These are phyloP conservation scores for Aproaerema taeniolella DNA, from an alignment of 2,888 invertebrate genomes.

Conservation along the genomic window DNA sequence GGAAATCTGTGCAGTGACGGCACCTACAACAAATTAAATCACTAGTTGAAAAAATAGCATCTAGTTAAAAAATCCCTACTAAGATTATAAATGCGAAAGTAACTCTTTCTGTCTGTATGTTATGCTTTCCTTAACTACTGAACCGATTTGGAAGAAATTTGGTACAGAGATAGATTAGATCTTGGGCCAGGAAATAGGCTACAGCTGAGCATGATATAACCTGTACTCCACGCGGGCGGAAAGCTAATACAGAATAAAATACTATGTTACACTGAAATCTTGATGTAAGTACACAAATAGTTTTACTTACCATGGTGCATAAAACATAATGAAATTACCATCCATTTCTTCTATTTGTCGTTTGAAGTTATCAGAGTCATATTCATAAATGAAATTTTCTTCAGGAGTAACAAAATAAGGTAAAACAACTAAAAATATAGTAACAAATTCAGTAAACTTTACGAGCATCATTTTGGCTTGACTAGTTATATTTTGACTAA, in stretches of 20 bases:
- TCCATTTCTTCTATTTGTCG: slow-evolving; percentile 78
- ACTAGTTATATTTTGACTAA: slow-evolving; percentile 8
- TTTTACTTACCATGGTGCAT: slow-evolving; percentile 87
- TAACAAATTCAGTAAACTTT: slow-evolving; percentile 17
- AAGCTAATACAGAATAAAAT: too few species aligned
- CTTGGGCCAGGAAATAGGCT: too few species aligned
- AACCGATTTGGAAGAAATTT: too few species aligned
- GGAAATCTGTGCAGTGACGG: slow-evolving; percentile 87
- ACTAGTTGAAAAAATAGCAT: slow-evolving; percentile 8
- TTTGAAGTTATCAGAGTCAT: slow-evolving; percentile 80
- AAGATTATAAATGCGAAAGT: too few species aligned
- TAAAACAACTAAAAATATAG: slow-evolving; percentile 47
- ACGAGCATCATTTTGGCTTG: slow-evolving; percentile 30
- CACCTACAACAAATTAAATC: slow-evolving; percentile 86
- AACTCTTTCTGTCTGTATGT: too few species aligned
- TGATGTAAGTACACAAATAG: too few species aligned
- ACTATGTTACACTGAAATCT: too few species aligned
- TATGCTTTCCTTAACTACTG: too few species aligned
- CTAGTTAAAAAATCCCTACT: too few species aligned
- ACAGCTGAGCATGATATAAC: too few species aligned
- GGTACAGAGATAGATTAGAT: too few species aligned
- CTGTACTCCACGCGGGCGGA: too few species aligned
- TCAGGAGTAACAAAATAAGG: slow-evolving; percentile 82
- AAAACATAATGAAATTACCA: slow-evolving; percentile 88
- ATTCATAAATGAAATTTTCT: slow-evolving; percentile 76